Evolutionary conservation across 2,113 vertebrate species (phyloP).

Genomic region (Acanthochromis polyacanthus): DNA sequence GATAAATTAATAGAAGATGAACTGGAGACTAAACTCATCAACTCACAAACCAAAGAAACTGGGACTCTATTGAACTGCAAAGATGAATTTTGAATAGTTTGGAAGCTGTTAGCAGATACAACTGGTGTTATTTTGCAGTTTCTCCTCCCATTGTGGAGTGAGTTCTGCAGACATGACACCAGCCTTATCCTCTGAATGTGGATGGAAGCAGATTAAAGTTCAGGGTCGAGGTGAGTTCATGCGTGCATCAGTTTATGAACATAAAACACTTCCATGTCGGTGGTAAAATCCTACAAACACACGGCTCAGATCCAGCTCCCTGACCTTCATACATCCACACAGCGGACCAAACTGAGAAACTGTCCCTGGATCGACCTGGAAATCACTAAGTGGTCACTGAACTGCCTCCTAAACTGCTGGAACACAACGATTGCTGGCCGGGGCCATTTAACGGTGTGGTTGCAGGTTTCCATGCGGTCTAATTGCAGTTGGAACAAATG

Average conservation of each 20-base stretch:
- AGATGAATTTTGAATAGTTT: neutral
- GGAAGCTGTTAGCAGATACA: neutral
- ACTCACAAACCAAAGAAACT: neutral
- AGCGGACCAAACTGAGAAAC: neutral
- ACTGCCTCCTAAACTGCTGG: neutral
- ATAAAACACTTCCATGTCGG: neutral
- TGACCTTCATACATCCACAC: neutral
- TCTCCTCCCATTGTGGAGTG: neutral
- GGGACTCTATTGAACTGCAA: neutral
- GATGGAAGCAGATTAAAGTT: neutral
- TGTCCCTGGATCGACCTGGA: neutral
- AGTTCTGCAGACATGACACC: neutral
- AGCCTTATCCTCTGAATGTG: neutral
- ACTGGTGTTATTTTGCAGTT: neutral
- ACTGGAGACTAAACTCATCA: neutral
- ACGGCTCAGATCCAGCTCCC: neutral
- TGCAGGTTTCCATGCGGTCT: slow-evolving; percentile 31
- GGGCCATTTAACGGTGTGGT: slow-evolving; percentile 7
- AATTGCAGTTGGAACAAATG: slow-evolving; percentile 36
- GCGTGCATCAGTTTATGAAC: neutral
- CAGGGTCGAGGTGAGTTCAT: neutral
- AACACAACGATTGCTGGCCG: slow-evolving; percentile 10
- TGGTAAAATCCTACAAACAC: neutral
- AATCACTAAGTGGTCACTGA: neutral
- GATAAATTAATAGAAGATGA: neutral